These are phyloP conservation scores for Camelus bactrianus DNA, from an alignment of 2,113 vertebrate genomes.

Conservation along the genomic window DNA sequence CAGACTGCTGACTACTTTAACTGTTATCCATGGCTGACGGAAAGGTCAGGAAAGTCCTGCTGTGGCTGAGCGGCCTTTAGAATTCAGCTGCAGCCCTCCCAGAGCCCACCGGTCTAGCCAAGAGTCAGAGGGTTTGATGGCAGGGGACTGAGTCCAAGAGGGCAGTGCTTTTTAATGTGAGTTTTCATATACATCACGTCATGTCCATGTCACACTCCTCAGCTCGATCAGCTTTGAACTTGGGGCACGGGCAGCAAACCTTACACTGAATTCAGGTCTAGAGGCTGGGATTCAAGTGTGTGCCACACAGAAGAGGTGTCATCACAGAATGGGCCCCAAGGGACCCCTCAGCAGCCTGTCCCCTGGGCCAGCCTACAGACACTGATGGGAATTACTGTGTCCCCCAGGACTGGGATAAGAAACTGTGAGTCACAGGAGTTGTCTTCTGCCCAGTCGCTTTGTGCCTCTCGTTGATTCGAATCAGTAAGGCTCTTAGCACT, in stretches of 20 bases:
- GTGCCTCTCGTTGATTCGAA: not conserved
- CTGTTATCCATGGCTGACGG: conserved; percentile 33
- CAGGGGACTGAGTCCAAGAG: not conserved
- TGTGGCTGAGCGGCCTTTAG: conserved; percentile 46
- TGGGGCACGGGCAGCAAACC: not conserved
- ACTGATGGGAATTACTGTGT: not conserved
- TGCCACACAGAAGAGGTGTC: not conserved
- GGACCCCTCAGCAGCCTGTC: too few relatives aligned
- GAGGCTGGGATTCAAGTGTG: not conserved
- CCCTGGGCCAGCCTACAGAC: not conserved
- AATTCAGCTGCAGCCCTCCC: not conserved
- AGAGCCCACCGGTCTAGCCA: conserved; percentile 16
- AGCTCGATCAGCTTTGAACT: not conserved
- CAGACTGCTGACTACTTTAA: not conserved
- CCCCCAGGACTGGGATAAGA: not conserved
- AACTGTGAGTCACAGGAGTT: not conserved
- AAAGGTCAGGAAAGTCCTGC: not conserved
- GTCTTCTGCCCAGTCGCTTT: not conserved
- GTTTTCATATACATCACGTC: not conserved
- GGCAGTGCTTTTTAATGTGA: not conserved
- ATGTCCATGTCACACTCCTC: rapidly evolving
- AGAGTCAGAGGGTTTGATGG: not conserved
- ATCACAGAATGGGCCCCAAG: not conserved
- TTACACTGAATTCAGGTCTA: not conserved
- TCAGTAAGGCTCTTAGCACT: not conserved